Base-by-base conservation (phyloP, 1,140 invertebrate genomes). In the Gryllus bimaculatus region DNA sequence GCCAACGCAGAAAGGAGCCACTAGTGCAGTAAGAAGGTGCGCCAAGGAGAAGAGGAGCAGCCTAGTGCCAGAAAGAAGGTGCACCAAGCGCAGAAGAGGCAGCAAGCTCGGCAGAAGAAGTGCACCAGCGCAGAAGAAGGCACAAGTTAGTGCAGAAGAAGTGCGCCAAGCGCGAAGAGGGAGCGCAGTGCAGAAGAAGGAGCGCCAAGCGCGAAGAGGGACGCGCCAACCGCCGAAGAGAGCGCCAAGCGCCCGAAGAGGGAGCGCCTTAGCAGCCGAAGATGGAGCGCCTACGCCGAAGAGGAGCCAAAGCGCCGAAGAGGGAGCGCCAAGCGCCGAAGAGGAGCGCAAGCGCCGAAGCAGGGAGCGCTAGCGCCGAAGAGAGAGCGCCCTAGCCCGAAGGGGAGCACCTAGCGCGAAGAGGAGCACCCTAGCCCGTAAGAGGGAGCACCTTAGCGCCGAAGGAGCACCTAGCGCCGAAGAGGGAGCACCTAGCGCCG, bases 121-220 rank as follows among this genome's bases (percentile, higher is more conserved):
- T 81, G 74, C 80, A 78, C 13, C 66, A 78, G 86, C 84, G 84
- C 86, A 79, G 87, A 87, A 76, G 87, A 88, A 21, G 77, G 13
- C n/a, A 15, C 1, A 2, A 13, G 39, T 6, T 48, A 78, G 73
- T 47, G 82, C 76, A 13, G 79, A 83, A 47, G 75, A 76, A 82
- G 76, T 82, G 83, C 81, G 81, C 73, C 81, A 78, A 81, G 48
- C 78, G 79, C 79, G 78, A 75, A 48, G 82, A n/a, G n/a, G n/a
- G n/a, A n/a, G n/a, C 26, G 1, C 5, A 39, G 26, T 5, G 26
- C 26, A 1, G 26, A 39, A 39, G 26, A 39, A 5, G 26, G 26
- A 39, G 26, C 26, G 5, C 26, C 26, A 2, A 39, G 26, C 26
- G 26, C n/a, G n/a, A n/a, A n/a, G n/a, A n/a, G n/a, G n/a, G n/a